These are phyloP conservation scores for Folsomia candida DNA, from an alignment of 2,888 invertebrate species.

Conservation along the genomic window DNA sequence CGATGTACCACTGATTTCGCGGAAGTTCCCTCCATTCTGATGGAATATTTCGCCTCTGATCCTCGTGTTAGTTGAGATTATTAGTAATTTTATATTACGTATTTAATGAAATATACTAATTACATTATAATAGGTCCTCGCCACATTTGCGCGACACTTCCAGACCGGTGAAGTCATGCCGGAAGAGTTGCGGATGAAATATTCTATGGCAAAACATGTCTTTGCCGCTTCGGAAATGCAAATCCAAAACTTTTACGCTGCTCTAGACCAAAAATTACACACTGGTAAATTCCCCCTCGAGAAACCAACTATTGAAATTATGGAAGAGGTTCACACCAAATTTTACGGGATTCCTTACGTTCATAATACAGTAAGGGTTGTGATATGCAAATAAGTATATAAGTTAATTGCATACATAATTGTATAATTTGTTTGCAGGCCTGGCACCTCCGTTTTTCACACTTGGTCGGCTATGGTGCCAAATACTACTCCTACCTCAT, in stretches of 20 bases:
- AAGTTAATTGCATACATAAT: not conserved
- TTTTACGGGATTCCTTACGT: conserved; percentile 87
- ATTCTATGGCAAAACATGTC: conserved; percentile 80
- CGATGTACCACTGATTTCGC: conserved; percentile 97
- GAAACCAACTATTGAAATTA: conserved; percentile 67
- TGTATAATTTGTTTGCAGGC: conserved; percentile 60
- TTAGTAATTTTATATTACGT: not conserved
- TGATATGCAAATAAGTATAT: not conserved
- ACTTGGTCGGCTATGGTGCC: conserved; percentile 95
- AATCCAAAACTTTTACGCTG: conserved; percentile 87
- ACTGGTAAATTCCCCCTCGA: conserved; percentile 59
- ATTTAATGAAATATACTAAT: not conserved
- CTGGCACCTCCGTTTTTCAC: conserved; percentile 94
- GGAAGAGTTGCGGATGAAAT: conserved; percentile 70
- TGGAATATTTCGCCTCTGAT: conserved; percentile 95
- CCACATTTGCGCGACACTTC: conserved; percentile 84
- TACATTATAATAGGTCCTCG: conserved; percentile 61
- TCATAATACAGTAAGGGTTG: conserved; percentile 68
- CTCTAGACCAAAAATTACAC: conserved; percentile 87
- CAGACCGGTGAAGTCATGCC: conserved; percentile 82
- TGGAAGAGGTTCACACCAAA: conserved; percentile 72
- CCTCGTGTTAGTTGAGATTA: conserved; percentile 61
- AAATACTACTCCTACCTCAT: conserved; percentile 98
- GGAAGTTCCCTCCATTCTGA: conserved; percentile 96
- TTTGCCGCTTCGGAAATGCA: conserved; percentile 88